Evolutionary conservation across 1,140 invertebrate species (phyloP), one percentile per base, ranked within the genome.

Genomic region (Drosophila navojoa): DNA sequence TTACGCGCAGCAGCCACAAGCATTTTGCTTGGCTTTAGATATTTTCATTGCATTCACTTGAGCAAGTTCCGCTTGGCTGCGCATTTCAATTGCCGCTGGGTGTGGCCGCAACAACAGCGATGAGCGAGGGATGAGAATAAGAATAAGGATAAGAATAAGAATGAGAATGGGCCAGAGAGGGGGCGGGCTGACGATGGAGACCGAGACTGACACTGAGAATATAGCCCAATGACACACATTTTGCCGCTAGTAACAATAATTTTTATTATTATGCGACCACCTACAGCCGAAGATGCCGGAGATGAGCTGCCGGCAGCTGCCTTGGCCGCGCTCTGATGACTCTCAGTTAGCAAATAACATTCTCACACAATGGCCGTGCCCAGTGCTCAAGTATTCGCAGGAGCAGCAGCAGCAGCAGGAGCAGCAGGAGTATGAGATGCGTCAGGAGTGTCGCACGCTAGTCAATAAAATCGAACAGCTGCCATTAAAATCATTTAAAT

Each of bases 401-500:
- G 11, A 53, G 47, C 49, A 29, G 27, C 19, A 22, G 19, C 19
- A 22, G 19, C 19, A 22, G 19, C 27, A 6, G 27, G 27, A 5
- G 27, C 27, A 6, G 5, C 27, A 6, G 27, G 27, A 5, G 27
- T 6, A 29, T 29, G 6, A 32, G 32, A 9, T 6, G 32, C 11
- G 19, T 2, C 44, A 5, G 13, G 38, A 50, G 61, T 32, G 40
- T 4, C 59, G 50, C 45, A 50, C 45, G 70, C 63, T 64, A 90
- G 84, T 89, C 84, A 89, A 89, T 89, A 89, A 89, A 89, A 89
- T 89, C 85, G 84, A 89, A 89, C 84, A 89, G 80, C 84, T 89
- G 84, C 84, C 84, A 89, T 89, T 89, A 89, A 89, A 89, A 89
- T 89, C 84, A 89, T 89, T 89, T 89, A 89, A 89, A 89, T 89